Evolutionary conservation across 2,797 vertebrate species (phyloP).

Genomic region (Gymnothorax reevesii): DNA sequence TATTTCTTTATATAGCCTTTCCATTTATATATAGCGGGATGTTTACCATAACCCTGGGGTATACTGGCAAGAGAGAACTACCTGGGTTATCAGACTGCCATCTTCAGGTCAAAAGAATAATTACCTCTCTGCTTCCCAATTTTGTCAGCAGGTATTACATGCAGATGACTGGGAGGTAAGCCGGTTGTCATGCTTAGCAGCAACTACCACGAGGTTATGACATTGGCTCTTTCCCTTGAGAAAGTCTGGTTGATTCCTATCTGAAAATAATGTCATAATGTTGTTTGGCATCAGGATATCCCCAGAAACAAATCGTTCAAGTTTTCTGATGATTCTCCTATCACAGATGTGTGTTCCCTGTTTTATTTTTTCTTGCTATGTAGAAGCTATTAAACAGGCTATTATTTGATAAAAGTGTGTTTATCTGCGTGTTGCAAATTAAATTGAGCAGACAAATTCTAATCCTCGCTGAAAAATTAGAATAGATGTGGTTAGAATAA

Average conservation of each 20-base stretch:
- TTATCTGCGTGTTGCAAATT: not conserved
- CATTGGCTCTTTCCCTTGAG: slow-evolving; percentile 8
- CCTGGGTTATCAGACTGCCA: not conserved
- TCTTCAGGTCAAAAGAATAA: not conserved
- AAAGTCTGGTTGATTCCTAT: not conserved
- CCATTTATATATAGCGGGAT: not conserved
- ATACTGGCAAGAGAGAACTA: not conserved
- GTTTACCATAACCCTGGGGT: not conserved
- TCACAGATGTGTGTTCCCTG: not conserved
- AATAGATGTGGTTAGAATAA: not conserved
- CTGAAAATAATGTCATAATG: not conserved
- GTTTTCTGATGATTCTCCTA: not conserved
- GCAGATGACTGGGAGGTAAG: not conserved
- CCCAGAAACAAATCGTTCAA: not conserved
- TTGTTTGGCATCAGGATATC: not conserved
- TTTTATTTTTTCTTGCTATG: not conserved
- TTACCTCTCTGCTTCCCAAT: not conserved
- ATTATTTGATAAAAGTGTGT: slow-evolving; percentile 16
- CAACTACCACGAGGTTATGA: not conserved
- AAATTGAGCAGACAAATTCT: not conserved
- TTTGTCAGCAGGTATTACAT: not conserved
- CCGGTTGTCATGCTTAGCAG: not conserved
- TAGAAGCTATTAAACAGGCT: slow-evolving; percentile 14
- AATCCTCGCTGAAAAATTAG: not conserved
- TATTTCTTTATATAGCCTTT: not conserved